Base-by-base conservation (phyloP, 2,113 vertebrate genomes). In the Coracopsis vasa region DNA sequence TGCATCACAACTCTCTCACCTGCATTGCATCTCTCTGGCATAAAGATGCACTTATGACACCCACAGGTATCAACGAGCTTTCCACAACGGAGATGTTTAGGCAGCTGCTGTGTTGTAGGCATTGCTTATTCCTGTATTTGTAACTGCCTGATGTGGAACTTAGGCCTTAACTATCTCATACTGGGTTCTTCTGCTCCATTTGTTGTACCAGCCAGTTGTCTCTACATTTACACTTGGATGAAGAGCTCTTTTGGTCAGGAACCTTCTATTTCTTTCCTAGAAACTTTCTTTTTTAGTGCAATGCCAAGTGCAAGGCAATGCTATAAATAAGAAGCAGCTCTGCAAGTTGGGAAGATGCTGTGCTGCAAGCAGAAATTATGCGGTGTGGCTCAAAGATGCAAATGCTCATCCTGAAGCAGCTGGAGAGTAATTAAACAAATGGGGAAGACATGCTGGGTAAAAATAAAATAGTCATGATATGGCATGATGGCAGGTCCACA, bases 381-480 rank as follows among this genome's bases (percentile, higher is more conserved):
- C 79, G 51, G 64, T 2, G 33, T 92, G 67, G 27, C 74, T 95
- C 85, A 54, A 71, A 95, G 81, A 88, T 77, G 71, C 64, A 85
- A 92, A 94, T 88, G 41, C 39, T 84, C 77, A 29, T 69, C 60
- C 39, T 71, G 35, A 89, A 92, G 90, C 94, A 96, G 95, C 92
- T 96, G 90, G 80, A 95, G 93, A 91, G 78, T 82, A 81, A 92
- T 91, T 87, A 92, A 85, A 85, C 85, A 78, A 95, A 45, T 70
- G 37, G 70, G 37, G 75, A 92, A 90, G 79, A 56, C 88, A 83
- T 16, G 75, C 37, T 9, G 42, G 60, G 67, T 93, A 61, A 70
- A 94, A 94, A 90, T 67, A 79, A 95, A 88, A 62, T 13, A 89
- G 80, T 44, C 39, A 25, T 61, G 65, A 67, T 79, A 48, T n/a